Percentiles rank a stretch among this genome's conserved stretches.
Evolutionary conservation across 2,797 vertebrate genomes (phyloP).

Genomic region (Anas georgica): DNA sequence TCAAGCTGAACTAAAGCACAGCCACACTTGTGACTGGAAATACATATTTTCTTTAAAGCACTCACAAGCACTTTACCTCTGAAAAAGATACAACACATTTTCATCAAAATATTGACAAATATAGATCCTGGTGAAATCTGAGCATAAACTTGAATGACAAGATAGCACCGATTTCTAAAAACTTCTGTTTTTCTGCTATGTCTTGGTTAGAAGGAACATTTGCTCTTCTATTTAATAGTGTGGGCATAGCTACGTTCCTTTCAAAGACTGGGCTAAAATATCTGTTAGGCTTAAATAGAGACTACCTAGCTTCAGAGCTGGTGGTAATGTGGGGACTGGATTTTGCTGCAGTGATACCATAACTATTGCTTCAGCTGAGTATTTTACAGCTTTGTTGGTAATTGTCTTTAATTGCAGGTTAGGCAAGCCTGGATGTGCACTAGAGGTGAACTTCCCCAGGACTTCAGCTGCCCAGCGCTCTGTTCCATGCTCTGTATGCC

Average conservation of each 20-base stretch:
- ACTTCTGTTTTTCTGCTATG: neutral
- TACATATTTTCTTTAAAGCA: neutral
- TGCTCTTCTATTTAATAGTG: neutral
- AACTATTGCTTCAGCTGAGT: neutral
- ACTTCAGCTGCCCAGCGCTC: rapidly evolving
- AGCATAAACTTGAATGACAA: neutral
- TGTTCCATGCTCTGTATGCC: neutral
- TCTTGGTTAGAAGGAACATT: neutral
- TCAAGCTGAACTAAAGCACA: neutral
- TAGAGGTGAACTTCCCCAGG: neutral
- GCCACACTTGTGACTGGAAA: neutral
- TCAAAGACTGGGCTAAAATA: neutral
- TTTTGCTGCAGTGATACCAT: neutral
- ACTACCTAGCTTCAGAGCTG: neutral
- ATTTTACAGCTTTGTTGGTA: neutral
- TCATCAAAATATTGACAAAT: neutral
- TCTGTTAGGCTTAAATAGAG: neutral
- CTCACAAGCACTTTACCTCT: neutral
- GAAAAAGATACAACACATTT: neutral
- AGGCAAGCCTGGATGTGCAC: neutral
- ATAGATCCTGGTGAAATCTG: neutral
- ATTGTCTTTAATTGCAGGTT: neutral
- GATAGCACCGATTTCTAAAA: neutral
- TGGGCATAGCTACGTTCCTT: neutral
- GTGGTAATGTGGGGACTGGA: neutral